Base-by-base conservation (phyloP, 1,140 invertebrate genomes). In the Cherax quadricarinatus region DNA sequence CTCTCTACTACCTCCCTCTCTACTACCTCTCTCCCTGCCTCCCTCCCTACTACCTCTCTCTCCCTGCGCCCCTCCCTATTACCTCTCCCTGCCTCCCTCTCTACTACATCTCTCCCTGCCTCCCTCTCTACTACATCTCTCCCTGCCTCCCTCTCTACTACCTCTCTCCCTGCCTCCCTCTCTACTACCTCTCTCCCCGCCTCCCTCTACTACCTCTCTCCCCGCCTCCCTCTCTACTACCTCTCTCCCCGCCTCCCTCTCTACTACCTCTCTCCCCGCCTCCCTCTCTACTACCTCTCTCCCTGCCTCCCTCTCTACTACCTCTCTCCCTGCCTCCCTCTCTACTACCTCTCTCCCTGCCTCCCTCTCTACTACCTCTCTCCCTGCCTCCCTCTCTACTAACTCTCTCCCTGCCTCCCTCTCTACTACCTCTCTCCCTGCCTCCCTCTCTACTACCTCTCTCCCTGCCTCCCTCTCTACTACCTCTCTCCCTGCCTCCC, bases 381-480 rank as follows among this genome's bases (percentile, higher is more conserved):
- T n/a, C 78, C 21, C 78, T 41, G 16, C 62, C 53, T n/a, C 86
- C 73, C 73, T 14, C 75, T 30, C 51, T n/a, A n/a, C n/a, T n/a
- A n/a, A 41, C 75, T 81, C 49, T 48, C 75, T n/a, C 57, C 75
- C 79, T 10, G 4, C 41, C 6, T 51, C 41, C 78, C 78, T 53
- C 70, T 70, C 73, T 41, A 14, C 85, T 78, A 24, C 70, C 85
- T 18, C 21, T 21, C 70, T 53, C 85, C 70, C 85, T n/a, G n/a
- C 18, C 51, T 3, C 70, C 53, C 57, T 51, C 53, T 49, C 57
- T 49, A 18, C 60, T 60, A 70, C 60, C 70, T 89, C 49, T 81
- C 87, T 82, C 87, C 82, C 30, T 24, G 75, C 87, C 24, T 79
- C 82, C 87, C 48, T 24, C 62, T 79, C 78, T 81, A 89, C 62